Evolutionary conservation across 2,797 vertebrate species (phyloP).

Genomic region (Hippocampus kuda): DNA sequence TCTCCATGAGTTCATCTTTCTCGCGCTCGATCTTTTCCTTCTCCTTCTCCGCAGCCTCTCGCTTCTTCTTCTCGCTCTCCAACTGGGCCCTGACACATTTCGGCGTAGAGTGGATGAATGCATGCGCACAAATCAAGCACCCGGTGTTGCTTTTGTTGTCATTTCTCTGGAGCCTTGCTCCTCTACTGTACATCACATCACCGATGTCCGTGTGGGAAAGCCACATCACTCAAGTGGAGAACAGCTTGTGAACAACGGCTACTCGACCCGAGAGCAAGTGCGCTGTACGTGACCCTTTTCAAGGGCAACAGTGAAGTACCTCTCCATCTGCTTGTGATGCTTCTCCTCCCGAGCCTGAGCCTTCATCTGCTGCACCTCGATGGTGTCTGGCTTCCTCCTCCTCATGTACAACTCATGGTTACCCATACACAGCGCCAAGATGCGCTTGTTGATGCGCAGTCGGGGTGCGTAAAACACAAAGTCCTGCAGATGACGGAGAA

Average conservation of each 20-base stretch:
- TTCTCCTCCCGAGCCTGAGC: slow-evolving; percentile 95
- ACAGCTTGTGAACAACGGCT: neutral
- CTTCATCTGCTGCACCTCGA: slow-evolving; percentile 99
- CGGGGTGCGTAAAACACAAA: slow-evolving; percentile 96
- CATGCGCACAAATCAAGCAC: neutral
- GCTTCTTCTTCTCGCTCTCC: slow-evolving; percentile 96
- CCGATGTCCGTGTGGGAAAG: neutral
- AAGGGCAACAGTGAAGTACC: slow-evolving; percentile 55
- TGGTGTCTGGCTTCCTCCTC: slow-evolving; percentile 93
- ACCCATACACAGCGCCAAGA: slow-evolving; percentile 95
- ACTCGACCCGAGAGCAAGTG: neutral
- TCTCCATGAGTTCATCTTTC: slow-evolving; percentile 92
- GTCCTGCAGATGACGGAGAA: slow-evolving; percentile 63
- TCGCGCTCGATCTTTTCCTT: slow-evolving; percentile 93
- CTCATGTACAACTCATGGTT: slow-evolving; percentile 98
- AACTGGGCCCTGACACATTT: slow-evolving; percentile 77
- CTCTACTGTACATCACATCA: too few species aligned
- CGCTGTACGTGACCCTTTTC: neutral
- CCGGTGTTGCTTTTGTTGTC: neutral
- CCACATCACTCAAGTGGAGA: slow-evolving; percentile 27
- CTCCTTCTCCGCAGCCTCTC: slow-evolving; percentile 91
- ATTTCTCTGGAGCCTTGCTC: neutral
- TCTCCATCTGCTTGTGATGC: slow-evolving; percentile 95
- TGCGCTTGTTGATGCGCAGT: slow-evolving; percentile 93
- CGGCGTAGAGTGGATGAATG: neutral